Base-by-base conservation (phyloP, 1,140 invertebrate species). In the Liolophura sinensis region DNA sequence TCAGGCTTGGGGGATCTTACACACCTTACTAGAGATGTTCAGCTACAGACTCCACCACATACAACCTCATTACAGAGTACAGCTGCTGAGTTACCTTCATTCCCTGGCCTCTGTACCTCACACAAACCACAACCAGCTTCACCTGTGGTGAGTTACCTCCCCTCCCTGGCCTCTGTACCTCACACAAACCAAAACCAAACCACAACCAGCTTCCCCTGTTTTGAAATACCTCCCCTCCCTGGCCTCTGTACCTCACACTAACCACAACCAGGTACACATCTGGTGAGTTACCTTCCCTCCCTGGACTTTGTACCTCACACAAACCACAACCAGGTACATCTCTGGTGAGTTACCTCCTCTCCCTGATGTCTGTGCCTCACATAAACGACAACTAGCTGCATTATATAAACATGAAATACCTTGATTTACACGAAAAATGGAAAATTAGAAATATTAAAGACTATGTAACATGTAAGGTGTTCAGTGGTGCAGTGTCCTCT, bases 21-120 rank as follows among this genome's bases (percentile, higher is more conserved):
- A 98, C 78, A 97, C 94, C 0, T 84, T 98, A 25, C 84, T 98
- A 69, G 96, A 98, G 84, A 97, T 98, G 94, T 97, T 97, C 80
- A 95, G 92, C 62, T 97, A 97, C 80, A 87, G 96, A 57, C 91
- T 98, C 85, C 95, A 97, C 83, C 96, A 98, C 82, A 96, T 97
- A 72, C 95, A 96, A 73, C 93, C 95, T 0, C 94, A 97, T 83
- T 98, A 97, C 81, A 87, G 95, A 60, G 91, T 97, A 0, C 95
- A 97, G 78, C 86, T 98, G 9, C 83, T 98, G 3, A 93, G 92
- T 18, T 92, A 96, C 82, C 88, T 97, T 25, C 86, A 97, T 78
- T 93, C 91, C 48, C 86, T 97, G 31, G 92, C 93, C 12, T 91
- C 92, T 12, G 92, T 95, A 15, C 92, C 93, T 18, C 94, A 96